These are phyloP conservation scores for Agrotis segetum DNA, from an alignment of 2,888 invertebrate species.

Conservation along the genomic window DNA sequence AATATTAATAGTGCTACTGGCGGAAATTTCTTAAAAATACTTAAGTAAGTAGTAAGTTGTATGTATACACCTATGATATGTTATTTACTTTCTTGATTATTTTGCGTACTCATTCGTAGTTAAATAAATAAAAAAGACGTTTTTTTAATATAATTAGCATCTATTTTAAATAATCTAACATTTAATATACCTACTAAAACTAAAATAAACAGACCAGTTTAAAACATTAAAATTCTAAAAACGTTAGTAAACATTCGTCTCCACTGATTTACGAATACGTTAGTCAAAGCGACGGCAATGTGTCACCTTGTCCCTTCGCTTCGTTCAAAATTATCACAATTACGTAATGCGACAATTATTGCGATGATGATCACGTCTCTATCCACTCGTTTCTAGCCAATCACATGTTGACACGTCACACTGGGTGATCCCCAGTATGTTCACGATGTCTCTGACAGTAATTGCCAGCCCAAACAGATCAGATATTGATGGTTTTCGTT, in stretches of 20 bases:
- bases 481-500: slow-evolving; percentile 13
- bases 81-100: too few species aligned
- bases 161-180: background rate
- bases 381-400: slow-evolving; percentile 39
- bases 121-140: too few species aligned
- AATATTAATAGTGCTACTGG: too few species aligned
- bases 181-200: too few species aligned
- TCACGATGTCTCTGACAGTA: slow-evolving; percentile 16
- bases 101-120: too few species aligned
- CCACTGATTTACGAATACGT: slow-evolving; percentile 37
- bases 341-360: slow-evolving; percentile 64
- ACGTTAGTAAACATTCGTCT: slow-evolving; percentile 21
- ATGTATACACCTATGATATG: too few species aligned
- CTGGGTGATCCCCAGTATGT: slow-evolving; percentile 50
- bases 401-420: slow-evolving; percentile 49
- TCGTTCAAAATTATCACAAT: slow-evolving; percentile 60
- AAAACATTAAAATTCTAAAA: slow-evolving; percentile 22
- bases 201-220: slow-evolving; percentile 3
- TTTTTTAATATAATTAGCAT: background rate
- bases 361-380: slow-evolving; percentile 59
- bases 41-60: too few species aligned
- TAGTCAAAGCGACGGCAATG: slow-evolving; percentile 24
- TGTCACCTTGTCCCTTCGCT: slow-evolving; percentile 56
- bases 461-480: slow-evolving; percentile 34
- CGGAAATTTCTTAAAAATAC: too few species aligned